phyloP scores from a whole-genome alignment of 2,113 vertebrate species.

The Apus apus region DNA sequence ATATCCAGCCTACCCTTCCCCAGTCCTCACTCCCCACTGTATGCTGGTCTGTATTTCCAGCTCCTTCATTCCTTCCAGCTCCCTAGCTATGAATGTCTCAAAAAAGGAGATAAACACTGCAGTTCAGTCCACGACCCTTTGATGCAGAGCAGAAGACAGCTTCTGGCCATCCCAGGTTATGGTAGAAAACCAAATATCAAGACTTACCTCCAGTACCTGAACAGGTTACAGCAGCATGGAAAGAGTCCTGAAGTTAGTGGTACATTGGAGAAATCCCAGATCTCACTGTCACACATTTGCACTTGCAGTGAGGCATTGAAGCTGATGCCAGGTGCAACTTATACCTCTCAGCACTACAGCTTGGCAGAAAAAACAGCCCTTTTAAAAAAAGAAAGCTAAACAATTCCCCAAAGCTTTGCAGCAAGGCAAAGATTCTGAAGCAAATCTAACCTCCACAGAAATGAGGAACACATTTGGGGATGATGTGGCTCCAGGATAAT shows the following conservation, averaged over 20 bases:
- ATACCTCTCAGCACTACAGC: not conserved
- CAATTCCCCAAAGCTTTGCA: not conserved
- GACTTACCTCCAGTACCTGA: not conserved
- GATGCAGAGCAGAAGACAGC: not conserved
- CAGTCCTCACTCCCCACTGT: not conserved
- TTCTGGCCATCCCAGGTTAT: not conserved
- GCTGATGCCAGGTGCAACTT: not conserved
- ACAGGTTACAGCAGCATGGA: not conserved
- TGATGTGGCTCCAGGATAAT: not conserved
- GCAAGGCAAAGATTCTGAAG: not conserved
- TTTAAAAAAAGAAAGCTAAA: not conserved
- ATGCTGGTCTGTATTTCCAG: not conserved
- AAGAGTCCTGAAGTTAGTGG: not conserved
- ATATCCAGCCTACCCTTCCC: not conserved
- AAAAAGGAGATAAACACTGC: not conserved
- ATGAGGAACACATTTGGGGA: not conserved
- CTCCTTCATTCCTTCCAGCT: not conserved
- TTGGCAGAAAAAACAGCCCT: not conserved
- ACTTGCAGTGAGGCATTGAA: not conserved
- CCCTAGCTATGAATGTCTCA: not conserved
- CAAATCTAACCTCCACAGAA: not conserved
- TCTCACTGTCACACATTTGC: not conserved
- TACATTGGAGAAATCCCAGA: not conserved
- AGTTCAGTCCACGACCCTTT: not conserved
- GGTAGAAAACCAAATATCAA: not conserved